Conservation (phyloP, 2,113 vertebrate genomes). For the Hypocryptadius cinnamomeus region DNA sequence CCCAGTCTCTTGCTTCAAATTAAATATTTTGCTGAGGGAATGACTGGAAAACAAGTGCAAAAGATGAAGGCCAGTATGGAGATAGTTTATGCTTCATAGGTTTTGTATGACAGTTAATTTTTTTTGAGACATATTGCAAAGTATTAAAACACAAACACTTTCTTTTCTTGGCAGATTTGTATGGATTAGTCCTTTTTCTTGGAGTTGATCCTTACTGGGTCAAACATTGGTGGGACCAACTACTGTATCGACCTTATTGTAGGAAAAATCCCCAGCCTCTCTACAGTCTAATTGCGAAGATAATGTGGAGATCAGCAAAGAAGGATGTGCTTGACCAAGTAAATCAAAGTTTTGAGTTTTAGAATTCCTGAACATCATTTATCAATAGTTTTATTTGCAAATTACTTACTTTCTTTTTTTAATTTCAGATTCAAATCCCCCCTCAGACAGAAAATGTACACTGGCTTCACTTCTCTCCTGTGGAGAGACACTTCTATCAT, state of each 20-base stretch:
- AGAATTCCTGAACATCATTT: background rate
- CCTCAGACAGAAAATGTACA: constrained; percentile 93
- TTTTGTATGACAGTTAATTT: background rate
- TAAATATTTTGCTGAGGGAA: background rate
- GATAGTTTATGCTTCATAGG: background rate
- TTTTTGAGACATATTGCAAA: background rate
- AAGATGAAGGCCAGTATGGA: background rate
- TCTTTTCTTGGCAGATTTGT: constrained; percentile 79
- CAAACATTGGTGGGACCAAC: constrained; percentile 94
- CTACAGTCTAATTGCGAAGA: constrained; percentile 83
- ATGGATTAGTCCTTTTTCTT: constrained; percentile 91
- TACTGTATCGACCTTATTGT: constrained; percentile 92
- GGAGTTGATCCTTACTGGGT: constrained; percentile 97
- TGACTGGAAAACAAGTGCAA: background rate
- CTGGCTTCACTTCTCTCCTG: constrained; percentile 95
- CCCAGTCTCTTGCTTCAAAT: background rate
- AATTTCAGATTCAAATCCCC: constrained; percentile 90
- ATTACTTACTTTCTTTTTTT: background rate
- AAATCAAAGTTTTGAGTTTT: constrained; percentile 24
- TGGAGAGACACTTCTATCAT: constrained; percentile 97
- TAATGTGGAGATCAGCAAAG: constrained; percentile 95
- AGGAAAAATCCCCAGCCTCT: constrained; percentile 84
- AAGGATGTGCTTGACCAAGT: constrained; percentile 98
- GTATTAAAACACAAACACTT: background rate
- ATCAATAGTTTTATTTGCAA: background rate